Conservation (phyloP, 2,113 vertebrate genomes). For the Misgurnus mizolepis region DNA sequence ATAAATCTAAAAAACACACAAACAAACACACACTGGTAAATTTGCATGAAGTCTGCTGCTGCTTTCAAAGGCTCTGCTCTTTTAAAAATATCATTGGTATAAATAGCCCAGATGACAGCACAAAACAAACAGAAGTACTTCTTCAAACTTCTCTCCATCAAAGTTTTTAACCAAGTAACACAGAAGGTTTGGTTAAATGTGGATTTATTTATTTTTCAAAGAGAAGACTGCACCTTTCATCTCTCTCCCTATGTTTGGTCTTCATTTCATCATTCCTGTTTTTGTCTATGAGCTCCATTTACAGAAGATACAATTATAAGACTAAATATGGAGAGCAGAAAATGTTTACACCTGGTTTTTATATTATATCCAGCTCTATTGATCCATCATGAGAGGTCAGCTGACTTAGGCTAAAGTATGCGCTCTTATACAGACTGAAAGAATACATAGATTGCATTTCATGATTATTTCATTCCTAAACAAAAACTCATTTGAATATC, state of each 20-base stretch:
- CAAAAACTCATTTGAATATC: no score
- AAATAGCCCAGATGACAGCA: slow-evolving; percentile 74
- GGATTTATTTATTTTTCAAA: slow-evolving; percentile 65
- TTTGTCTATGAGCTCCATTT: slow-evolving; percentile 13
- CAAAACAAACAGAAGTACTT: slow-evolving; percentile 56
- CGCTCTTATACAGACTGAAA: no score
- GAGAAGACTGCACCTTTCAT: slow-evolving; percentile 66
- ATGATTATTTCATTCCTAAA: no score
- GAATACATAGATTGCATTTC: no score
- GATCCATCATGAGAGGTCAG: no score
- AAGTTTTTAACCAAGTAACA: slow-evolving; percentile 71
- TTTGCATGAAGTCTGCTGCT: slow-evolving; percentile 68
- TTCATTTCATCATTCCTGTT: neutral
- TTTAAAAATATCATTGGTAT: slow-evolving; percentile 70
- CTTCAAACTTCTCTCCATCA: slow-evolving; percentile 46
- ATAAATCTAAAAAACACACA: slow-evolving; percentile 62
- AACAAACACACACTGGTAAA: slow-evolving; percentile 70
- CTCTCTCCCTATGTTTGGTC: neutral
- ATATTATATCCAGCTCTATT: no score
- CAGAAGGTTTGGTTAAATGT: slow-evolving; percentile 71
- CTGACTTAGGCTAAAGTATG: no score
- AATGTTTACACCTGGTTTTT: no score
- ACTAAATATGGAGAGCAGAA: slow-evolving; percentile 3
- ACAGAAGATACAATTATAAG: slow-evolving; percentile 15
- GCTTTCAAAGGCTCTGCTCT: slow-evolving; percentile 68